A percentile compares a stretch with the other conserved stretches of the same genome.
phyloP scores from a whole-genome alignment of 2,888 invertebrate species.

The Caenorhabditis doughertyi region DNA sequence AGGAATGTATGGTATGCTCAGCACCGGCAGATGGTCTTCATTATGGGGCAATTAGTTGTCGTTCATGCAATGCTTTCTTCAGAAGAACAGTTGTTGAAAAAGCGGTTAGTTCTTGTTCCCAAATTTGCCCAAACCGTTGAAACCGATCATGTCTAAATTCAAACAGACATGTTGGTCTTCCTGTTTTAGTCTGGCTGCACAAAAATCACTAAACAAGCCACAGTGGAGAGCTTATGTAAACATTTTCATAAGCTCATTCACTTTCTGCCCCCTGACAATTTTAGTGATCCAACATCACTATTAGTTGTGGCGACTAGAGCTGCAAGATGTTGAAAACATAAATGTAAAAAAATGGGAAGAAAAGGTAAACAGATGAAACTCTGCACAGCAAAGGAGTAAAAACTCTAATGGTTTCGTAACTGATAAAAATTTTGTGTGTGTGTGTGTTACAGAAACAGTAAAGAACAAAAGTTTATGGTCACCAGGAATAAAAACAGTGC shows the following conservation, averaged over 20 bases:
- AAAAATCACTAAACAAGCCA: conserved; percentile 25
- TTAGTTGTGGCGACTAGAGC: background rate
- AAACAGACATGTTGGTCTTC: background rate
- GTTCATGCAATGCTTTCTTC: conserved; percentile 77
- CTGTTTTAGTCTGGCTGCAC: conserved; percentile 15
- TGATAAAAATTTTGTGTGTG: conserved; percentile 9
- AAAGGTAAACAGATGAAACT: background rate
- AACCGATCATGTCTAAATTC: conserved; percentile 3
- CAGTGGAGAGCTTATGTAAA: conserved; percentile 58
- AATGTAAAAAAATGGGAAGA: background rate
- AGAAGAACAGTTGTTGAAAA: conserved; percentile 79
- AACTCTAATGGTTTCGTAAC: conserved; percentile 5
- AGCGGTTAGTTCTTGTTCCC: conserved; percentile 72
- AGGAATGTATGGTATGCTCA: conserved; percentile 75
- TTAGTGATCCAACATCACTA: conserved; percentile 46
- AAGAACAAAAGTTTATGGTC: too few relatives aligned
- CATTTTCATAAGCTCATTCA: conserved; percentile 18
- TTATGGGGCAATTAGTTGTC: conserved; percentile 78
- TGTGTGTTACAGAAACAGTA: too few relatives aligned
- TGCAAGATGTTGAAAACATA: background rate
- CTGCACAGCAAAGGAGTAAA: background rate
- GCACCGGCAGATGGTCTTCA: conserved; percentile 80
- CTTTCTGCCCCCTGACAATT: background rate
- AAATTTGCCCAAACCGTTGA: background rate
- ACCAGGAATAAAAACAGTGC: too few relatives aligned